These are phyloP conservation scores for Scaptomyza reducta DNA, from an alignment of 2,888 invertebrate species.

Conservation along the genomic window DNA sequence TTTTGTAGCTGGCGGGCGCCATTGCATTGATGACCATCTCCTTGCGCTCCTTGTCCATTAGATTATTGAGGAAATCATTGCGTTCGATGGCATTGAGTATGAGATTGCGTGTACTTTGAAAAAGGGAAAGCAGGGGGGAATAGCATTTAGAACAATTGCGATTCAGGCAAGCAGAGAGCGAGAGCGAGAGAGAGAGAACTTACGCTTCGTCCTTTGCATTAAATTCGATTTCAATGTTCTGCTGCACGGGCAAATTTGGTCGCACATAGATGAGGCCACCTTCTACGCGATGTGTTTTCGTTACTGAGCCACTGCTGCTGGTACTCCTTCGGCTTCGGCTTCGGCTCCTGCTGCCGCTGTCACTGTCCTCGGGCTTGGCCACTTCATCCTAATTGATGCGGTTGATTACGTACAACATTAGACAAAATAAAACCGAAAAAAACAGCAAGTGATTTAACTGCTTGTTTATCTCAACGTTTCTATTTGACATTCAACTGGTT, in stretches of 20 bases:
- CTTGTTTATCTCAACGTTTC: slow-evolving; percentile 30
- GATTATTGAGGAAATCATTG: slow-evolving; percentile 93
- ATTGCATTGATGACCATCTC: slow-evolving; percentile 92
- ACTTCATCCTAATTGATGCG: slow-evolving; percentile 65
- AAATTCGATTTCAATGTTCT: slow-evolving; percentile 85
- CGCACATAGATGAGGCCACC: slow-evolving; percentile 86
- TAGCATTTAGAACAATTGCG: neutral
- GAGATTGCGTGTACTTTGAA: slow-evolving; percentile 86
- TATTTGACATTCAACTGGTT: slow-evolving; percentile 16
- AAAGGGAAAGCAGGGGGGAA: slow-evolving; percentile 1
- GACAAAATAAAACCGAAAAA: slow-evolving; percentile 26
- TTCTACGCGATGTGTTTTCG: slow-evolving; percentile 82
- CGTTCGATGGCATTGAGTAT: slow-evolving; percentile 90
- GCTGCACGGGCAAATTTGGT: slow-evolving; percentile 84
- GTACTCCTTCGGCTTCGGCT: neutral
- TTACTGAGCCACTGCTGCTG: slow-evolving; percentile 33
- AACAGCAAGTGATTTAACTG: slow-evolving; percentile 41
- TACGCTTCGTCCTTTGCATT: slow-evolving; percentile 86
- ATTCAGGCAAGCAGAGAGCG: slow-evolving; percentile 6
- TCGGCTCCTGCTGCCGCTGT: slow-evolving; percentile 35
- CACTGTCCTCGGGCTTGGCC: slow-evolving; percentile 53
- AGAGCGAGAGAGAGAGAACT: slow-evolving; percentile 62
- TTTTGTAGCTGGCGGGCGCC: slow-evolving; percentile 88
- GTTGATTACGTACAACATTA: slow-evolving; percentile 18
- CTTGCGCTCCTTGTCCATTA: slow-evolving; percentile 89